Evolutionary conservation across 2,888 invertebrate genomes (phyloP).

Genomic region (Petrolisthes cinctipes): DNA sequence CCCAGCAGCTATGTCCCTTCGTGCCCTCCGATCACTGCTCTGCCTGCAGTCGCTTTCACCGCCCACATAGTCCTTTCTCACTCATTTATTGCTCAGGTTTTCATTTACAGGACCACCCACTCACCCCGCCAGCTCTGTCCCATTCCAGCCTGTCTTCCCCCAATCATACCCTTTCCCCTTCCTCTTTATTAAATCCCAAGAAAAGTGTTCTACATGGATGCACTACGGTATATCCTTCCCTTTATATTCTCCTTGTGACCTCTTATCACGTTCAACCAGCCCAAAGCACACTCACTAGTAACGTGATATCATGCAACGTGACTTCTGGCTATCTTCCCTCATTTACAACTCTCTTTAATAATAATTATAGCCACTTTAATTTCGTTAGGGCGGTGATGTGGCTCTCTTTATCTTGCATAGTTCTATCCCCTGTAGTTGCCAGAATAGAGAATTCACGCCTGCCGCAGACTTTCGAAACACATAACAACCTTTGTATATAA

Average conservation of each 20-base stretch:
- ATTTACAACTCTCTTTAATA: too few relatives aligned
- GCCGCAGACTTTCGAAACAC: not conserved
- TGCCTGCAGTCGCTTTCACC: not conserved
- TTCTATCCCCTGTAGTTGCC: not conserved
- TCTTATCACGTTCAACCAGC: too few relatives aligned
- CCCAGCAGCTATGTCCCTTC: not conserved
- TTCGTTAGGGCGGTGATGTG: constrained; percentile 17
- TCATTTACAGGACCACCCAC: not conserved
- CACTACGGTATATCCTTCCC: too few relatives aligned
- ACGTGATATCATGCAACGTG: too few relatives aligned
- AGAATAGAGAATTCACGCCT: not conserved
- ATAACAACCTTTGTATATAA: not conserved
- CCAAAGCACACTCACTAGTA: too few relatives aligned
- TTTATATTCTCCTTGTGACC: too few relatives aligned
- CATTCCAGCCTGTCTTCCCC: not conserved
- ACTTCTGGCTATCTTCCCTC: too few relatives aligned
- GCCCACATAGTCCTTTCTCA: not conserved
- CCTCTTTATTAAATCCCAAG: too few relatives aligned
- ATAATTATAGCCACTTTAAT: too few relatives aligned
- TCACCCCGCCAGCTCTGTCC: not conserved
- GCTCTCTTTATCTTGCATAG: not conserved
- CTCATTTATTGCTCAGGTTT: not conserved
- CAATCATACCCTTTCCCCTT: not conserved
- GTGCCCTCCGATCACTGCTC: too few relatives aligned
- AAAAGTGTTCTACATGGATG: too few relatives aligned